Conservation (phyloP, 2,888 invertebrate genomes). For the Mimachlamys varia region DNA sequence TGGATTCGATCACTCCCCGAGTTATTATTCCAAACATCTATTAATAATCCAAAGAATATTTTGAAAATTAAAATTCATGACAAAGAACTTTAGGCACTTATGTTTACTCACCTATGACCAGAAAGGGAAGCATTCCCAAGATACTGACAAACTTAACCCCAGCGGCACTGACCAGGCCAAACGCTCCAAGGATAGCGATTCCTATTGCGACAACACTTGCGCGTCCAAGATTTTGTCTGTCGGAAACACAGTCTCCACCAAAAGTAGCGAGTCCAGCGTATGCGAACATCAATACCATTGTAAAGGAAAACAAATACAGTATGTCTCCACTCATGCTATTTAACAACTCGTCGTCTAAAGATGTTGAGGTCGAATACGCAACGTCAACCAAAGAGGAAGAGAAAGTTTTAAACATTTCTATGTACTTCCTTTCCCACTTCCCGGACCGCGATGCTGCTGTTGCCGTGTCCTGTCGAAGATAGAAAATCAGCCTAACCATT, state of each 20-base stretch:
- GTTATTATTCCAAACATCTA: too few relatives aligned
- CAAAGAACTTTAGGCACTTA: too few relatives aligned
- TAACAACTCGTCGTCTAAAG: constrained; percentile 56
- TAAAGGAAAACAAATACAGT: constrained; percentile 54
- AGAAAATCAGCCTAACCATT: constrained; percentile 49
- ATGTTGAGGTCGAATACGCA: constrained; percentile 51
- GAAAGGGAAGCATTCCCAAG: constrained; percentile 67
- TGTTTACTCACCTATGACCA: constrained; percentile 64
- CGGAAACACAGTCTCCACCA: constrained; percentile 50
- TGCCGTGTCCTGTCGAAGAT: constrained; percentile 50
- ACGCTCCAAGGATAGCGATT: constrained; percentile 64
- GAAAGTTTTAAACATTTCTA: constrained; percentile 46
- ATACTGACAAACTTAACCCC: constrained; percentile 65
- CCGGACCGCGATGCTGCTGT: constrained; percentile 38
- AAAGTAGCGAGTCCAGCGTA: constrained; percentile 57
- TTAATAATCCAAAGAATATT: too few relatives aligned
- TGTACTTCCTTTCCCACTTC: constrained; percentile 54
- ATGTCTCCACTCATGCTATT: constrained; percentile 57
- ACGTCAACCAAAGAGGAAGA: constrained; percentile 46
- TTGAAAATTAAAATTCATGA: too few relatives aligned
- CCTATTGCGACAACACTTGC: constrained; percentile 63
- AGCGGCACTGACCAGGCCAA: constrained; percentile 62
- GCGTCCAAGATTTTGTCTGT: constrained; percentile 52
- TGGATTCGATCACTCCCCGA: too few relatives aligned
- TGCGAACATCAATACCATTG: constrained; percentile 59